A percentile compares a stretch with the other conserved stretches of the same genome.
These are phyloP conservation scores for Streptopelia turtur DNA, from an alignment of 2,797 vertebrate species.

Conservation along the genomic window DNA sequence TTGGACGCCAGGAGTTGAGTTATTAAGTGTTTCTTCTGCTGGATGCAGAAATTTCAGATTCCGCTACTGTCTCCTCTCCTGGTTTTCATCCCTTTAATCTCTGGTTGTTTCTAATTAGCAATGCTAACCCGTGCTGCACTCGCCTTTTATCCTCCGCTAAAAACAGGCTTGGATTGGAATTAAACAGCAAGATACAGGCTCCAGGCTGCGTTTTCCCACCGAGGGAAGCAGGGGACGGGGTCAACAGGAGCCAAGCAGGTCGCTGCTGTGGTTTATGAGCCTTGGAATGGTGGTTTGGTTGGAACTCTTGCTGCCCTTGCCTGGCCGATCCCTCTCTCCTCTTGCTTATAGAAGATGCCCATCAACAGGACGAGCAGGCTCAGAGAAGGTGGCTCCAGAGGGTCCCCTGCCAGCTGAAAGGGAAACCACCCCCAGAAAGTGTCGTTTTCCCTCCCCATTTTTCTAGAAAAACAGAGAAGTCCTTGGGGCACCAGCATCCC, in stretches of 20 bases:
- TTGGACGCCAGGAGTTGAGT: neutral
- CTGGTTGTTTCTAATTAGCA: neutral
- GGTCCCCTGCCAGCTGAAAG: neutral
- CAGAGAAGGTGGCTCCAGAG: neutral
- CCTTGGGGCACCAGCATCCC: neutral
- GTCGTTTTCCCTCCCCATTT: neutral
- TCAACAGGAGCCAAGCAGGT: neutral
- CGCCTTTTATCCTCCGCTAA: neutral
- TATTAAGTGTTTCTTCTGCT: neutral
- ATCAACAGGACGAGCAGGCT: conserved; percentile 13
- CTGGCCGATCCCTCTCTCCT: neutral
- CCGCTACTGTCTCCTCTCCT: neutral
- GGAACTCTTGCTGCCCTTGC: neutral
- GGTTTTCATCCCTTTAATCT: neutral
- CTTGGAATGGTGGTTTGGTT: neutral
- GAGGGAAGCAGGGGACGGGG: fast-evolving
- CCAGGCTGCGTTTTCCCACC: fast-evolving
- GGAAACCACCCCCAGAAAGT: neutral
- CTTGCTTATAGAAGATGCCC: conserved; percentile 31
- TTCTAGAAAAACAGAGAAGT: neutral
- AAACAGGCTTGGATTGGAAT: neutral
- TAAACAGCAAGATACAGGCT: neutral
- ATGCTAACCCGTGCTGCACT: neutral
- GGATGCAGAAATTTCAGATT: neutral
- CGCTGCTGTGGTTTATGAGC: neutral